Percentiles rank a stretch among this genome's conserved stretches.
Evolutionary conservation across 2,113 vertebrate genomes (phyloP).

Genomic region (Nothobranchius furzeri): DNA sequence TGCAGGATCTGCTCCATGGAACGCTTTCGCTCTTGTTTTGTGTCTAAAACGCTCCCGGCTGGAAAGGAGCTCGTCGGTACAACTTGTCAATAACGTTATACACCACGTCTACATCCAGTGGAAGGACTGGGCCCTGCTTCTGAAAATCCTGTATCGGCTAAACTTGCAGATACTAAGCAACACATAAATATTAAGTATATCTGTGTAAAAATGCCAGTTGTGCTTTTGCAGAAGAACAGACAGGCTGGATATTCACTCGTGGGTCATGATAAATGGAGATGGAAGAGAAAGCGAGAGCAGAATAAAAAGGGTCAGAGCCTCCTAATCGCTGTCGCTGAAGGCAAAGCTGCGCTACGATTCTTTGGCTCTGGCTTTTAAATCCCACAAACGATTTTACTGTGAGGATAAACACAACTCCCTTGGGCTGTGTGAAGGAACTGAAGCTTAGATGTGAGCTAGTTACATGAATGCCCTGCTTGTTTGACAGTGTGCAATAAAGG

Average conservation of each 20-base stretch:
- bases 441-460: conserved; percentile 27
- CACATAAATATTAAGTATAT: too few relatives aligned
- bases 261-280: neutral
- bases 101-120: too few relatives aligned
- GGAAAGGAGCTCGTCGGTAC: too few relatives aligned
- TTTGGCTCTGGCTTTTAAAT: conserved; percentile 34
- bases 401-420: conserved; percentile 57
- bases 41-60: too few relatives aligned
- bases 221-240: neutral
- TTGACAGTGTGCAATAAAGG: conserved; percentile 28
- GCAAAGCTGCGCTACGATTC: conserved; percentile 28
- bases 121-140: too few relatives aligned
- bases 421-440: conserved; percentile 27
- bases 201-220: neutral
- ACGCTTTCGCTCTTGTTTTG: too few relatives aligned
- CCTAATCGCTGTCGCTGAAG: conserved; percentile 34
- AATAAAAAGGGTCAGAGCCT: conserved; percentile 10
- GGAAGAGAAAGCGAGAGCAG: neutral
- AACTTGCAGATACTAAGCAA: neutral
- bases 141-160: too few relatives aligned
- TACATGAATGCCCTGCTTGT: conserved; percentile 60
- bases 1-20: too few relatives aligned
- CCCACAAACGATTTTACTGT: conserved; percentile 37
- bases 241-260: neutral
- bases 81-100: too few relatives aligned